These are phyloP conservation scores for Ganaspis sp. DNA, from an alignment of 1,140 invertebrate genomes.

Conservation along the genomic window DNA sequence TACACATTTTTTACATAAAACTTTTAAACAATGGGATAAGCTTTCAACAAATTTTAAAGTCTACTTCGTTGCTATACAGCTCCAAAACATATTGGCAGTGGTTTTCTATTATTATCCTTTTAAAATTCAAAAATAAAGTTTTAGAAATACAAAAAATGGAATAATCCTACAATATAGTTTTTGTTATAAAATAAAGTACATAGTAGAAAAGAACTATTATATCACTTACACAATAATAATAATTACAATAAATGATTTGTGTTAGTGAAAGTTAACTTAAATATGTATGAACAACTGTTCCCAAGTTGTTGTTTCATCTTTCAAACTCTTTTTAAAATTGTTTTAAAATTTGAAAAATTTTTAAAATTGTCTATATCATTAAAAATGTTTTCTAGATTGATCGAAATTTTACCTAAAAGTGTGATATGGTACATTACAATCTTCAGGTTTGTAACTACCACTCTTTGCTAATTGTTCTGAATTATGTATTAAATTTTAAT, in stretches of 20 bases:
- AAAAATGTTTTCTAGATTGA: not conserved
- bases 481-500: not conserved
- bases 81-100: conserved; percentile 17
- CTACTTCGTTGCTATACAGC: not conserved
- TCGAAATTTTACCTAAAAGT: not conserved
- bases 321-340: not conserved
- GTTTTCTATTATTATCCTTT: not conserved
- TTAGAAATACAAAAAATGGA: not conserved
- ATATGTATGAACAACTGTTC: not conserved
- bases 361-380: not conserved
- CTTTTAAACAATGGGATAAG: not conserved
- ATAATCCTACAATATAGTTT: not conserved
- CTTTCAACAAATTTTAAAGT: not conserved
- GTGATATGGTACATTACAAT: conserved; percentile 5
- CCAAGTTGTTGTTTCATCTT: not conserved
- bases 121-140: conserved; percentile 5
- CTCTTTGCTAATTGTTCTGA: not conserved
- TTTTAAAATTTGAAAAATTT: no score
- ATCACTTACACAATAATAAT: not conserved
- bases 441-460: not conserved
- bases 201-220: not conserved
- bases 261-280: not conserved
- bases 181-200: not conserved
- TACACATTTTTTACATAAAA: not conserved
- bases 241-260: conserved; percentile 5